Conservation (phyloP, 2,888 invertebrate species). For the Catocala fraxini region DNA sequence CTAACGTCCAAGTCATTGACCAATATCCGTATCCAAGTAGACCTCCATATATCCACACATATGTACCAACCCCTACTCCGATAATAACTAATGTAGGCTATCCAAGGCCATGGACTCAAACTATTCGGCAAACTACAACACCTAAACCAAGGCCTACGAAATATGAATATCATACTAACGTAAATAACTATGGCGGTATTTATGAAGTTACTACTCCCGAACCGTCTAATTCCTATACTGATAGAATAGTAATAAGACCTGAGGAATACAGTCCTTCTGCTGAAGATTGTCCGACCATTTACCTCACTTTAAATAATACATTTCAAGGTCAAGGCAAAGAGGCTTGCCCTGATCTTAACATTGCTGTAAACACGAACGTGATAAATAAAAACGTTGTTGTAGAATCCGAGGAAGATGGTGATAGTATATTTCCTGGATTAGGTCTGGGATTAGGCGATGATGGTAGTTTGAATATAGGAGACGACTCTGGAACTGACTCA, state of each 20-base stretch:
- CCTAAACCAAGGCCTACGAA: constrained; percentile 70
- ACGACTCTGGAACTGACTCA: constrained; percentile 71
- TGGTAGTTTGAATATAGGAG: constrained; percentile 57
- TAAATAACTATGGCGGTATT: constrained; percentile 63
- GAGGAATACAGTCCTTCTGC: constrained; percentile 79
- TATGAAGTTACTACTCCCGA: constrained; percentile 81
- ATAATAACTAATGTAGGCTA: constrained; percentile 81
- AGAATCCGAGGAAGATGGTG: constrained; percentile 79
- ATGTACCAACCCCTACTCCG: constrained; percentile 71
- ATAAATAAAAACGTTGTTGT: constrained; percentile 87
- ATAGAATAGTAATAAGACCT: constrained; percentile 81
- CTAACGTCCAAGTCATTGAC: constrained; percentile 16
- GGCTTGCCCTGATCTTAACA: constrained; percentile 90
- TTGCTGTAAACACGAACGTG: constrained; percentile 91
- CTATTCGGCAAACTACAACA: constrained; percentile 63
- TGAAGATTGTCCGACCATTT: constrained; percentile 87
- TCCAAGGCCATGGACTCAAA: constrained; percentile 70
- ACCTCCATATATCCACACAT: constrained; percentile 70
- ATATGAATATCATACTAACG: constrained; percentile 69
- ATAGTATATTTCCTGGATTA: constrained; percentile 71
- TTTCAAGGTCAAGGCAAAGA: constrained; percentile 88
- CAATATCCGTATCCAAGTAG: constrained; percentile 57
- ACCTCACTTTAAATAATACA: constrained; percentile 84
- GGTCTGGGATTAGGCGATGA: constrained; percentile 73
- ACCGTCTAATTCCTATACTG: constrained; percentile 75